These are phyloP conservation scores for Tupaia tana DNA, from an alignment of 2,113 vertebrate species.

Conservation along the genomic window DNA sequence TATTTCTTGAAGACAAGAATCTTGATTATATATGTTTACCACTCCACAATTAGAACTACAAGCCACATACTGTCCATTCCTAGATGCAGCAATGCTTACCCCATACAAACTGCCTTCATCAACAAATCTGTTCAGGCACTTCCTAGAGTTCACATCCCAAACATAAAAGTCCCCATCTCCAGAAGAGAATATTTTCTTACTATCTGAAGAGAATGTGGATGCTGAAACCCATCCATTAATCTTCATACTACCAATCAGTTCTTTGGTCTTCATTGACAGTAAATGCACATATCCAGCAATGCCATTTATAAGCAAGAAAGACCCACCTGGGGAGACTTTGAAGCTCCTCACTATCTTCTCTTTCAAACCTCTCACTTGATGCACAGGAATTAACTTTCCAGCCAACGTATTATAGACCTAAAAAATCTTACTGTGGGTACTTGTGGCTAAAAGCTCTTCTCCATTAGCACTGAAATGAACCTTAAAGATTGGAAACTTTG, in stretches of 20 bases:
- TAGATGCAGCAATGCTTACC: slow-evolving; percentile 92
- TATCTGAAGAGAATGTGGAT: slow-evolving; percentile 90
- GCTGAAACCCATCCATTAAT: slow-evolving; percentile 90
- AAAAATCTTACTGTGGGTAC: slow-evolving; percentile 92
- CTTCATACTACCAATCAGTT: slow-evolving; percentile 94
- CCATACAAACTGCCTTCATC: slow-evolving; percentile 94
- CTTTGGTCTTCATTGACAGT: slow-evolving; percentile 95
- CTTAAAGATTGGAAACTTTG: slow-evolving; percentile 91
- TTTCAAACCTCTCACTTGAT: slow-evolving; percentile 93
- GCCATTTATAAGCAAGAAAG: slow-evolving; percentile 92
- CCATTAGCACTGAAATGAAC: slow-evolving; percentile 93
- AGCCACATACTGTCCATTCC: slow-evolving; percentile 93
- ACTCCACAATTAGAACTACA: slow-evolving; percentile 96
- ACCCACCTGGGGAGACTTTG: slow-evolving; percentile 93
- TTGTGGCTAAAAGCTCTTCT: slow-evolving; percentile 93
- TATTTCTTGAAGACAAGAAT: slow-evolving; percentile 88
- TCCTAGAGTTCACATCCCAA: slow-evolving; percentile 94
- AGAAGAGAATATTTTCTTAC: slow-evolving; percentile 92
- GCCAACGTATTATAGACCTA: slow-evolving; percentile 98
- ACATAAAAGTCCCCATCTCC: slow-evolving; percentile 94
- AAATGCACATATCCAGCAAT: slow-evolving; percentile 93
- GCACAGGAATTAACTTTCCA: slow-evolving; percentile 91
- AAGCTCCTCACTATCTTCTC: slow-evolving; percentile 92
- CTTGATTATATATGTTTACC: slow-evolving; percentile 95
- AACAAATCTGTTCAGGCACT: slow-evolving; percentile 91